Evolutionary conservation across 2,113 vertebrate genomes (phyloP).

Genomic region (Nanorana parkeri): DNA sequence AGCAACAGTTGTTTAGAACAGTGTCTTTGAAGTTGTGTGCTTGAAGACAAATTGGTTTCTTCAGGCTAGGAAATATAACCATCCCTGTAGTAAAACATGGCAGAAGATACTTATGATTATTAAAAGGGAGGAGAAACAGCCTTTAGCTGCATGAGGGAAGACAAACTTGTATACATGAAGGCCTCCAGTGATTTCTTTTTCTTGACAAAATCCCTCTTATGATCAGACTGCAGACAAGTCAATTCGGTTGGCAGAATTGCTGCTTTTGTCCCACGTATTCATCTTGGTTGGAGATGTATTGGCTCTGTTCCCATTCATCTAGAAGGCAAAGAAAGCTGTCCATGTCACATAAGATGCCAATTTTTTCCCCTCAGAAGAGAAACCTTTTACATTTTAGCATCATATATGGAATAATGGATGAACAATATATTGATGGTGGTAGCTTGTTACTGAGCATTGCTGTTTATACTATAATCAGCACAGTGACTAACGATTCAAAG

Average conservation of each 20-base stretch:
- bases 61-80: constrained; percentile 32
- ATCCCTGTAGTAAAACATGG: constrained; percentile 36
- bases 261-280: constrained; percentile 93
- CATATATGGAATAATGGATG: neutral
- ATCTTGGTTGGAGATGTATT: constrained; percentile 82
- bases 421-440: no score
- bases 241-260: constrained; percentile 85
- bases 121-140: constrained; percentile 22
- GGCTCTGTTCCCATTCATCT: constrained; percentile 90
- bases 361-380: neutral
- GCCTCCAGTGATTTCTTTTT: constrained; percentile 20
- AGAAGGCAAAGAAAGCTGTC: constrained; percentile 32
- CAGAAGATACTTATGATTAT: constrained; percentile 7
- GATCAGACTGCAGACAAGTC: constrained; percentile 88
- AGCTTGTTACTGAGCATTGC: neutral
- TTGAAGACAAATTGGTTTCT: constrained; percentile 45
- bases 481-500: neutral
- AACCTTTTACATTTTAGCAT: neutral
- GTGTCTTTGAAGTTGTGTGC: constrained; percentile 9
- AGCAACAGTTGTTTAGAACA: constrained; percentile 22
- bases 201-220: neutral
- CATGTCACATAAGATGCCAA: neutral
- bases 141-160: constrained; percentile 50
- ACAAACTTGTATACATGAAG: constrained; percentile 39
- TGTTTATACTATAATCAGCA: neutral